phyloP scores from a whole-genome alignment of 2,797 vertebrate genomes.

The Notamacropus eugenii region DNA sequence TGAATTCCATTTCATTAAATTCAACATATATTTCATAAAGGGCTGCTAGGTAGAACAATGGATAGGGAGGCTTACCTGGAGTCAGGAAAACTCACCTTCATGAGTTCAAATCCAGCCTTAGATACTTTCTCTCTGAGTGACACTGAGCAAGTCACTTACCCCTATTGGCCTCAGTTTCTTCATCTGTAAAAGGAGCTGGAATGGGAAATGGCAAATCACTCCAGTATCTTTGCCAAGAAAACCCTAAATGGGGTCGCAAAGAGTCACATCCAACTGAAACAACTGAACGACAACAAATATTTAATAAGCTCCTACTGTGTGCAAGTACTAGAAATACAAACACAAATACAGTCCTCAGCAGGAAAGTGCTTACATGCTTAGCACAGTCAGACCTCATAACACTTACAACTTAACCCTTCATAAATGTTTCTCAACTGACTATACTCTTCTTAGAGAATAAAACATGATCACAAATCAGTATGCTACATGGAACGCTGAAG shows the following conservation, averaged over 20 bases:
- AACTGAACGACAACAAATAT: too few species aligned
- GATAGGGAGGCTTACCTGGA: background rate
- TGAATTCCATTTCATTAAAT: too few species aligned
- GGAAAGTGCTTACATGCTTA: background rate
- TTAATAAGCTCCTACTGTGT: background rate
- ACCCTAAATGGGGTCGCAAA: too few species aligned
- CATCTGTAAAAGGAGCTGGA: background rate
- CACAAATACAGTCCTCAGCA: background rate
- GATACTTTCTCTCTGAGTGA: background rate
- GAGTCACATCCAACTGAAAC: too few species aligned
- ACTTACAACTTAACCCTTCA: too few species aligned
- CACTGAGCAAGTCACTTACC: background rate
- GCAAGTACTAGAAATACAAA: background rate
- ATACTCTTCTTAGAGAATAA: background rate
- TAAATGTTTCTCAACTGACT: background rate
- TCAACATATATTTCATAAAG: too few species aligned
- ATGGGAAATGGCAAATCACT: background rate
- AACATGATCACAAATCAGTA: background rate
- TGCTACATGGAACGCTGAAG: background rate
- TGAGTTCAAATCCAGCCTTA: background rate
- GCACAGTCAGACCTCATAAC: background rate
- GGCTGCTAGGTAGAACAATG: too few species aligned
- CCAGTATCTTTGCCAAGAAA: background rate
- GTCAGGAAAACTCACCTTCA: background rate
- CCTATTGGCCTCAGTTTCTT: background rate